Percentiles rank a stretch among this genome's conserved stretches.
These are phyloP conservation scores for Mesorhabditis sp. DNA, from an alignment of 2,888 invertebrate genomes.

Conservation along the genomic window DNA sequence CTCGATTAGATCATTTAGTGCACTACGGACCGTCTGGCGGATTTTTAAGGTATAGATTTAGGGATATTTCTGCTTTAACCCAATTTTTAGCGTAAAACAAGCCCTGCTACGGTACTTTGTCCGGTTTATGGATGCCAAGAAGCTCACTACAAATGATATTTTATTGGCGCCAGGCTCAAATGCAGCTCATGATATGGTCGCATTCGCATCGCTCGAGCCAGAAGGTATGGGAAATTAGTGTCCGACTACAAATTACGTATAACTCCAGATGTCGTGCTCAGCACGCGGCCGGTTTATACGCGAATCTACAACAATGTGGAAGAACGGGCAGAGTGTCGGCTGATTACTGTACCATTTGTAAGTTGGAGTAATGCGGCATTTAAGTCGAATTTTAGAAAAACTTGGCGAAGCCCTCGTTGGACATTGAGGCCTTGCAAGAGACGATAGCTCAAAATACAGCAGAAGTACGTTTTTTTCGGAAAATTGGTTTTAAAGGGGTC, in stretches of 20 bases:
- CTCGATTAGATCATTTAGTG: neutral
- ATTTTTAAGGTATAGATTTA: neutral
- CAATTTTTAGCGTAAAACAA: constrained; percentile 23
- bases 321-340: constrained; percentile 41
- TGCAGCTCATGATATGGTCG: constrained; percentile 42
- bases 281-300: constrained; percentile 48
- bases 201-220: constrained; percentile 34
- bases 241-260: neutral
- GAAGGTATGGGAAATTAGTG: constrained; percentile 24
- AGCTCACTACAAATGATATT: constrained; percentile 21
- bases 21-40: constrained; percentile 11
- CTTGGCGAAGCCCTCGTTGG: constrained; percentile 22
- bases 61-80: neutral
- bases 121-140: constrained; percentile 25
- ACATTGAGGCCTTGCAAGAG: constrained; percentile 24
- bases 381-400: constrained; percentile 19
- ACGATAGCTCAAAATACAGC: constrained; percentile 10
- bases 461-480: neutral
- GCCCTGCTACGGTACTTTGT: constrained; percentile 27
- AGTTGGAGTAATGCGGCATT: constrained; percentile 14
- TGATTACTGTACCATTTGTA: constrained; percentile 25
- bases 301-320: constrained; percentile 46
- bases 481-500: neutral
- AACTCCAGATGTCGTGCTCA: constrained; percentile 51
- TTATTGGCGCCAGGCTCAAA: constrained; percentile 37